Conservation (phyloP, 2,888 invertebrate species). For the Lasioglossum oenotherae region DNA sequence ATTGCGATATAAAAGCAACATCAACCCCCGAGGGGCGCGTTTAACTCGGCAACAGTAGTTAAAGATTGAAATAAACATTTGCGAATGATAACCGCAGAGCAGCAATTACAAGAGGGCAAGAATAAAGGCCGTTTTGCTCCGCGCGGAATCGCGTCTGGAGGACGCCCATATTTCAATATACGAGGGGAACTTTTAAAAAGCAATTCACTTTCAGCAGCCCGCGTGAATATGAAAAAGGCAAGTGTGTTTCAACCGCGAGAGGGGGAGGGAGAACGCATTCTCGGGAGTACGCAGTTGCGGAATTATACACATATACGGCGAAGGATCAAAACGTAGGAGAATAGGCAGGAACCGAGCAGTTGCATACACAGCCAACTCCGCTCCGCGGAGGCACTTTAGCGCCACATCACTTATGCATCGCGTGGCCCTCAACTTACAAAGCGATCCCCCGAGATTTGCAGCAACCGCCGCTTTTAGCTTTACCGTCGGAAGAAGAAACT, state of each 20-base stretch:
- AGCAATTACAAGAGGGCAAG: constrained; percentile 44
- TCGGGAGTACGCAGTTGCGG: constrained; percentile 42
- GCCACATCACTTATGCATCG: constrained; percentile 82
- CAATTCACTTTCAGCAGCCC: constrained; percentile 56
- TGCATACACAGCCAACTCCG: constrained; percentile 72
- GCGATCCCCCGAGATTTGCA: constrained; percentile 80
- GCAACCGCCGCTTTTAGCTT: constrained; percentile 72
- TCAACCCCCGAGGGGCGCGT: background rate
- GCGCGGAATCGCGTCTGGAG: constrained; percentile 42
- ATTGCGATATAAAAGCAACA: constrained; percentile 20
- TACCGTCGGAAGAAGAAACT: constrained; percentile 72
- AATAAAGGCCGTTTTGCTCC: constrained; percentile 42
- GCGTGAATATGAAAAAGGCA: constrained; percentile 62
- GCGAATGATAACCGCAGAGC: constrained; percentile 36
- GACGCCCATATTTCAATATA: constrained; percentile 50
- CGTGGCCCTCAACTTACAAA: constrained; percentile 79
- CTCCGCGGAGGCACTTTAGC: constrained; percentile 77
- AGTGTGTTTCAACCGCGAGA: constrained; percentile 49
- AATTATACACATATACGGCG: constrained; percentile 47
- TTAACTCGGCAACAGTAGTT: constrained; percentile 25
- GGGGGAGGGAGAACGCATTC: constrained; percentile 19
- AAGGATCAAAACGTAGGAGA: constrained; percentile 67
- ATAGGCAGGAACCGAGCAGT: constrained; percentile 74
- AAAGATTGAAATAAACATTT: constrained; percentile 58
- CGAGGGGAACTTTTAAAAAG: constrained; percentile 59